Base-by-base conservation (phyloP, 2,888 invertebrate genomes). In the Aricia artaxerxes region DNA sequence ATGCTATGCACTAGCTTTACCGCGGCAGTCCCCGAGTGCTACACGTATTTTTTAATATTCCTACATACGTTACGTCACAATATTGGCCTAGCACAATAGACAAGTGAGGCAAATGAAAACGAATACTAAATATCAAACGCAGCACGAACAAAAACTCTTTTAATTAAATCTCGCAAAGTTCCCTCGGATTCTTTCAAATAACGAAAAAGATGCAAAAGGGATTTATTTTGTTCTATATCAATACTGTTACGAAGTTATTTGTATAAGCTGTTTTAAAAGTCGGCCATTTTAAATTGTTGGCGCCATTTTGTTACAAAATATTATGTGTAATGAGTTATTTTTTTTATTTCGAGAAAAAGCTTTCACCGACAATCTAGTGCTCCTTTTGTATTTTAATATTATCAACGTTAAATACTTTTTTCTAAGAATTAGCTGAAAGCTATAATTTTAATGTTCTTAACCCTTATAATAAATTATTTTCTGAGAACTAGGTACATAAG, bases 221-320 rank as follows among this genome's bases (percentile, higher is more conserved):
- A 82, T 80, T 80, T 79, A 80, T 82, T 83, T 82, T 83, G 79
- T 81, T 81, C 80, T 81, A 80, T 82, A 81, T 81, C 73, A 79
- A 61, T 57, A 16, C 53, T 44, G 73, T 44, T n/a, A 44, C 40
- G n/a, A 44, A 73, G 38, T 73, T 40, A 40, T 73, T 73, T 73
- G 73, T 40, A 40, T 7, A 16, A 73, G 9, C 44, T 73, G 73
- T 44, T 44, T 44, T n/a, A 40, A 69, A 69, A 69, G 16, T 40
- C 73, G 1, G 7, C n/a, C 44, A 44, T 73, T 73, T 73, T 44
- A 44, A 73, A 73, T 64, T 64, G 31, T 38, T 35, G 11, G 1
- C 69, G 69, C 64, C 64, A 64, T 64, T 4, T 64, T 64, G 64
- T 64, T 69, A 16, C 1, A 38, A 69, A 35, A 24, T 24, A 24